Base-by-base conservation (phyloP, 2,888 invertebrate species). In the Drosophila neotestacea region DNA sequence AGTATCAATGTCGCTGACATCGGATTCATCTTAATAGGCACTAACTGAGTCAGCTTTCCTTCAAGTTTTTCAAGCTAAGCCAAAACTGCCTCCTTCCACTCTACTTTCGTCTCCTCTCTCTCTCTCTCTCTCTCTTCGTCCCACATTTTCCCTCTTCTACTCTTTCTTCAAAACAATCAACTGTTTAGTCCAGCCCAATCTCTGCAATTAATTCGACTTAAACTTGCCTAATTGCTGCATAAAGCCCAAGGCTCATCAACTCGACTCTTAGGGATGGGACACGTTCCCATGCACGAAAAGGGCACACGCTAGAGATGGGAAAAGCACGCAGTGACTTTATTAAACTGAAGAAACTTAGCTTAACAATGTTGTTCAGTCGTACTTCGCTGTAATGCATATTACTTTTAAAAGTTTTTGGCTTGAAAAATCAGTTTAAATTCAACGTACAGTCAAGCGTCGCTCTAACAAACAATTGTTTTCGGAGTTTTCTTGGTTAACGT, bases 221-320 rank as follows among this genome's bases (percentile, higher is more conserved):
- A 85, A 73, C 73, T 85, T 82, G 78, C 83, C 79, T 82, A 82
- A 82, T 88, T 88, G 85, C 85, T 69, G 83, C 70, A 79, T 62
- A 68, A 68, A 46, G 73, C 70, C 58, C 39, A 36, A 48, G 52
- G 65, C 61, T 30, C 34, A 42, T 46, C 42, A 36, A 6, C 2
- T 30, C n/a, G 32, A 9, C 6, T 27, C 41, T 16, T 28, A 46
- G 62, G 1, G 62, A 55, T 55, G 62, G 6, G 7, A 22, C 6
- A 32, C 38, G 62, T 55, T 46, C 11, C 10, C 7, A n/a, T 4
- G 10, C 27, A 39, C 22, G n/a, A 13, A 9, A 28, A 32, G 10
- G 11, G 1, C 44, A 6, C 44, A n/a, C 6, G n/a, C 13, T 54
- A 54, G 55, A 36, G 55, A 22, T 61, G 61, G n/a, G 11, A 27